Evolutionary conservation across 2,888 invertebrate genomes (phyloP), one percentile per base, ranked within the genome.

Genomic region (Bursaphelenchus okinawaensis): DNA sequence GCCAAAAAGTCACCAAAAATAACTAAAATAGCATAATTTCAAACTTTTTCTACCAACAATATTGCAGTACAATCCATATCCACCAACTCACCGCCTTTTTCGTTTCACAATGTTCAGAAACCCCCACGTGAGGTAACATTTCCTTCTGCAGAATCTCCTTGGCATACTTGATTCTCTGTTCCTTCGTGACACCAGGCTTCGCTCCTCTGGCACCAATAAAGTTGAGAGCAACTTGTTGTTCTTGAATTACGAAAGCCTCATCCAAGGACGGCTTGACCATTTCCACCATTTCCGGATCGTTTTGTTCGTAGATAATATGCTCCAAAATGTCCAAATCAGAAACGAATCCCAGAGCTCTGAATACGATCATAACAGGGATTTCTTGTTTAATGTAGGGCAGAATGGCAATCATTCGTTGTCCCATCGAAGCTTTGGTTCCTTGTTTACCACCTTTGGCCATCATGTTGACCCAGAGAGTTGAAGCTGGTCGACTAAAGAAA

Each of bases 271-370:
- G 98, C 84, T 99, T 99, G 0, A 94, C 95, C 95, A 99, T 96
- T 88, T 99, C 98, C 96, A 99, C 98, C 95, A 99, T 96, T 87
- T 99, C 98, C 7, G 94, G 96, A 85, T 99, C 98, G 84, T 98
- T 95, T 85, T 98, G 98, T 83, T 99, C 98, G 84, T 99, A 99
- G 80, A 99, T 98, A 69, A 99, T 98, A 82, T 99, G 98, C 83
- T 99, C 98, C 23, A 99, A 87, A 80, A 99, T 99, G 85, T 99
- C 98, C 81, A 98, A 88, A 85, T 99, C 98, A 8, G 98, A 95
- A 52, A 98, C 98, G 86, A 99, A 99, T 31, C 98, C 96, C 67
- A 94, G 86, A n/a, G 96, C 98, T 83, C 96, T 88, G 84, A 99
- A 99, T 1, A 99, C 96, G 83, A 99, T 94, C 91, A 99, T 98